Base-by-base conservation (phyloP, 2,797 vertebrate species). In the Gymnothorax reevesii region DNA sequence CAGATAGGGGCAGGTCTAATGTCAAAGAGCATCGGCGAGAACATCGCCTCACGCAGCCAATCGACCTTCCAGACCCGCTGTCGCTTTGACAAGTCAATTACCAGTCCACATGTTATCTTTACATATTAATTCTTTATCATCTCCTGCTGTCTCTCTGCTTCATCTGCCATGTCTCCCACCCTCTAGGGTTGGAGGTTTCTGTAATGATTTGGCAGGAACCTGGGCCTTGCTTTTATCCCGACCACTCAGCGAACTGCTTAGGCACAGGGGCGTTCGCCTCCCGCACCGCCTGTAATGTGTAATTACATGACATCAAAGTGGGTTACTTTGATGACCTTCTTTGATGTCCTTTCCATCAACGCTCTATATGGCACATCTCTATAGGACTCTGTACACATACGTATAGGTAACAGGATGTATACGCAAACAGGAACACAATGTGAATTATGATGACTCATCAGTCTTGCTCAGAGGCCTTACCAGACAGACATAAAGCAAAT, bases 61-160 rank as follows among this genome's bases (percentile, higher is more conserved):
- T 57, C 71, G n/a, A 54, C 71, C 84, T 17, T 17, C 22, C 22
- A 20, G 85, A 85, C 89, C 0, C 10, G 54, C 60, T 20, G 91
- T 86, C 52, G 27, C 85, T 88, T 42, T 73, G 83, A 91, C 89
- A 93, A 88, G 91, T 92, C 92, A 92, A 94, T 92, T 93, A 88
- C 77, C 73, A 89, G 92, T 86, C 88, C 89, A 87, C 93, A 91
- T 92, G 90, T 90, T 91, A 89, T 52, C 77, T 84, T 89, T 90
- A 88, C 91, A 90, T 88, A 88, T 92, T 93, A 92, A 86, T 93
- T 94, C 90, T 87, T 90, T 91, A 85, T 85, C 80, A 88, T 92
- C 84, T 73, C 91, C 55, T 66, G 90, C 60, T 89, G 88, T 88
- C 86, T 77, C 20, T 82, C 75, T 52, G 27, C 60, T 52, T 69